Percentiles rank a stretch among this genome's conserved stretches.
Evolutionary conservation across 2,888 invertebrate genomes (phyloP).

Genomic region (Aplocera efformata): DNA sequence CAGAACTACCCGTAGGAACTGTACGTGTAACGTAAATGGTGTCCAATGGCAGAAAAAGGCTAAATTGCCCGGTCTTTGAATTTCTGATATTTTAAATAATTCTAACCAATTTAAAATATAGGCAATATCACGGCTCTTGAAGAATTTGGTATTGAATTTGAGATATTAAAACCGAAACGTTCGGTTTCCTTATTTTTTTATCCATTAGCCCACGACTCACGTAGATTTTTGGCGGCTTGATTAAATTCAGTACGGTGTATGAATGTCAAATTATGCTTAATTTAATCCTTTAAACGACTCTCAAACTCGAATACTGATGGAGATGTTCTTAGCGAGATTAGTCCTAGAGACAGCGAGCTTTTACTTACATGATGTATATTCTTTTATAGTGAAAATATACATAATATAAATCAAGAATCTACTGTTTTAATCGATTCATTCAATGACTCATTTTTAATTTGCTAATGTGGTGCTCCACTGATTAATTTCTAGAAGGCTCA

Average conservation of each 20-base stretch:
- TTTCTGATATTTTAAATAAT: too few species aligned
- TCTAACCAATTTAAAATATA: too few species aligned
- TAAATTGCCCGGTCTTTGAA: too few species aligned
- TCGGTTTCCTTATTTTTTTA: slow-evolving; percentile 10
- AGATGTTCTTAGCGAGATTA: slow-evolving; percentile 14
- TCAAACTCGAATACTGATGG: slow-evolving; percentile 22
- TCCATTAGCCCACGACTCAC: slow-evolving; percentile 32
- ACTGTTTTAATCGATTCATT: too few species aligned
- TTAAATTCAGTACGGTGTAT: slow-evolving; percentile 37
- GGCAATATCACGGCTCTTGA: too few species aligned
- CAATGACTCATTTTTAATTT: too few species aligned
- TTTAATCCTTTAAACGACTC: slow-evolving; percentile 32
- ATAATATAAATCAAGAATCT: too few species aligned
- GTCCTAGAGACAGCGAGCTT: not conserved
- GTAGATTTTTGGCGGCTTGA: slow-evolving; percentile 33
- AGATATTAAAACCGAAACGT: not conserved
- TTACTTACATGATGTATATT: not conserved
- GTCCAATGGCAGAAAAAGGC: too few species aligned
- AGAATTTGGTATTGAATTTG: not conserved
- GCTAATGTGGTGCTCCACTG: too few species aligned
- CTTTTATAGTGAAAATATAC: not conserved
- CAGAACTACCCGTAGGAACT: too few species aligned
- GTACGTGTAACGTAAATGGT: too few species aligned
- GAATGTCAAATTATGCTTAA: slow-evolving; percentile 36
- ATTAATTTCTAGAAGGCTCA: too few species aligned